Conservation (phyloP, 2,113 vertebrate genomes). For the Pteropus alecto region DNA sequence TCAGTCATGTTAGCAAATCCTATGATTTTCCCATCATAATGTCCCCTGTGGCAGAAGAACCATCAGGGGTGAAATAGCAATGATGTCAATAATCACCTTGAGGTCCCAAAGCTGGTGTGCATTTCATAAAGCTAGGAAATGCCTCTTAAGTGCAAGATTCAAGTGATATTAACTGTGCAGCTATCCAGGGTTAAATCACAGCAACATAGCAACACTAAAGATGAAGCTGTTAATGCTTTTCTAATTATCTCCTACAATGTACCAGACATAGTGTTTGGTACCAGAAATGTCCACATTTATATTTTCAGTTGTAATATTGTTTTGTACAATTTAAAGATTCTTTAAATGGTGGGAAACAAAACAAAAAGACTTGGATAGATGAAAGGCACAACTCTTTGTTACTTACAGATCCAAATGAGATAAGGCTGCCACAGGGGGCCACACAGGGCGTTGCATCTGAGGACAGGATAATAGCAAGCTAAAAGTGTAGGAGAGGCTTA, state of each 20-base stretch:
- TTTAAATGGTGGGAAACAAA: not conserved
- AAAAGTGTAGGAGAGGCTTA: not conserved
- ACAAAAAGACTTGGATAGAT: not conserved
- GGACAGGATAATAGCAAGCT: not conserved
- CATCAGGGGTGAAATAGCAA: slow-evolving; percentile 26
- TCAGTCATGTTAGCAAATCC: slow-evolving; percentile 68
- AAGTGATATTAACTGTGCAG: not conserved
- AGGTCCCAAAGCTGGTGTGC: not conserved
- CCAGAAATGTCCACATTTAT: not conserved
- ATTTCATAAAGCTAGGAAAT: not conserved
- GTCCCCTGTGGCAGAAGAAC: slow-evolving; percentile 15
- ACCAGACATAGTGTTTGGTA: not conserved
- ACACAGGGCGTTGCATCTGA: not conserved
- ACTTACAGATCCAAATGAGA: not conserved
- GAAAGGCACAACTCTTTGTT: not conserved
- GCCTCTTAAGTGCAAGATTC: not conserved
- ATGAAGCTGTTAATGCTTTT: not conserved
- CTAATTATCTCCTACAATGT: not conserved
- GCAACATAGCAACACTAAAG: not conserved
- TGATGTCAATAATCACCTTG: slow-evolving; percentile 30
- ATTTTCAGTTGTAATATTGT: not conserved
- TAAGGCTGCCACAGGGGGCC: not conserved
- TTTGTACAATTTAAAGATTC: not conserved
- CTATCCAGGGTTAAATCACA: not conserved
- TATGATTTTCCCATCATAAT: slow-evolving; percentile 48